A percentile compares a stretch with the other conserved stretches of the same genome.
Evolutionary conservation across 2,113 vertebrate genomes (phyloP).

Genomic region (Bufo bufo): DNA sequence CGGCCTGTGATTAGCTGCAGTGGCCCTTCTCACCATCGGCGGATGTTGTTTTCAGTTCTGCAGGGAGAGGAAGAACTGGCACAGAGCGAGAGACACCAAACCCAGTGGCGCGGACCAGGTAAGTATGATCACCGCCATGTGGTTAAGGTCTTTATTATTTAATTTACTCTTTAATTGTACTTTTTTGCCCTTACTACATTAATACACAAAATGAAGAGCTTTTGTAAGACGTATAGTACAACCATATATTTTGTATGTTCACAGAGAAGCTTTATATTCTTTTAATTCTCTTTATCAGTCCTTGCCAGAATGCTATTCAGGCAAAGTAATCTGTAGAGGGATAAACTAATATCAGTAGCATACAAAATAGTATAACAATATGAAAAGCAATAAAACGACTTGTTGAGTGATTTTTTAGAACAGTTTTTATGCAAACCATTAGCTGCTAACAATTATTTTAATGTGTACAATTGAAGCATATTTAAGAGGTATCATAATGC

Average conservation of each 20-base stretch:
- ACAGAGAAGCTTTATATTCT: not conserved
- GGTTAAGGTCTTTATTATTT: no score
- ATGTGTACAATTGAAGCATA: constrained; percentile 29
- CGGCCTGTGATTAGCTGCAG: no score
- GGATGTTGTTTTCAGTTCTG: no score
- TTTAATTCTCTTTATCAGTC: not conserved
- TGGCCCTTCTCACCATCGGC: no score
- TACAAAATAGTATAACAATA: constrained; percentile 18
- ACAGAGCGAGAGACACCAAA: no score
- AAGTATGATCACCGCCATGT: no score
- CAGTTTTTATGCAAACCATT: constrained; percentile 33
- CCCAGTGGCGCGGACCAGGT: no score
- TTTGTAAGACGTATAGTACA: not conserved
- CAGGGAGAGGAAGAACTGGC: no score
- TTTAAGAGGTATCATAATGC: constrained; percentile 26
- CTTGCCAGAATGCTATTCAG: not conserved
- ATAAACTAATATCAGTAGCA: constrained; percentile 28
- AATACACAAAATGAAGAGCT: not conserved
- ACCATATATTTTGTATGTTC: not conserved
- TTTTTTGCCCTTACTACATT: not conserved
- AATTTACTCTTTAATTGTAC: not conserved
- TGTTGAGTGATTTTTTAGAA: constrained; percentile 1
- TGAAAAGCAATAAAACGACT: not conserved
- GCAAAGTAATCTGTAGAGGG: constrained; percentile 11
- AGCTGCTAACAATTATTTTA: constrained; percentile 42